Evolutionary conservation across 2,888 invertebrate species (phyloP).

Genomic region (Megamerina dolium): DNA sequence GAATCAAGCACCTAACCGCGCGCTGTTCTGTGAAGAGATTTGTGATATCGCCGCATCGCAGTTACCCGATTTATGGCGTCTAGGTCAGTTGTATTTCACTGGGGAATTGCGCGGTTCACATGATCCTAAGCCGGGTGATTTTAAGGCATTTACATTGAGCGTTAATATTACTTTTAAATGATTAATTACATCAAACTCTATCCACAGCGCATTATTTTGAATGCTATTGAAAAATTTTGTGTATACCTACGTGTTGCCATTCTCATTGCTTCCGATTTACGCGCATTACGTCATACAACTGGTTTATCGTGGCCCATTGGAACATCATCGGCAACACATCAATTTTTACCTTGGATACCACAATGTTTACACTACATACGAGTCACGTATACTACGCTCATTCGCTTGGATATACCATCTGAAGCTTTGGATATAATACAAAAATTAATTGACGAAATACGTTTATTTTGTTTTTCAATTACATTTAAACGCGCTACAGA

Average conservation of each 20-base stretch:
- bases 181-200: background rate
- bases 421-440: slow-evolving; percentile 83
- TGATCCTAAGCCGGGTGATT: slow-evolving; percentile 68
- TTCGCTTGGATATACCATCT: slow-evolving; percentile 78
- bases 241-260: slow-evolving; percentile 67
- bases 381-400: slow-evolving; percentile 72
- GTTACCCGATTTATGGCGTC: slow-evolving; percentile 90
- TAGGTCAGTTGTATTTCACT: slow-evolving; percentile 90
- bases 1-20: slow-evolving; percentile 56
- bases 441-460: slow-evolving; percentile 77
- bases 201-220: slow-evolving; percentile 68
- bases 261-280: slow-evolving; percentile 59
- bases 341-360: slow-evolving; percentile 65
- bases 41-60: slow-evolving; percentile 68
- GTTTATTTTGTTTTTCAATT: slow-evolving; percentile 77
- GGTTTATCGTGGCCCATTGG: slow-evolving; percentile 50
- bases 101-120: slow-evolving; percentile 75
- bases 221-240: slow-evolving; percentile 69
- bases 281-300: slow-evolving; percentile 41
- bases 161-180: too few relatives aligned
- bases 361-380: slow-evolving; percentile 75
- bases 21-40: slow-evolving; percentile 73
- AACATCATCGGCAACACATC: slow-evolving; percentile 52
- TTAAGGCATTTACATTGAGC: slow-evolving; percentile 62
- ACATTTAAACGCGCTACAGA: slow-evolving; percentile 79